Base-by-base conservation (phyloP, 2,888 invertebrate species). In the Eupithecia vulgata region DNA sequence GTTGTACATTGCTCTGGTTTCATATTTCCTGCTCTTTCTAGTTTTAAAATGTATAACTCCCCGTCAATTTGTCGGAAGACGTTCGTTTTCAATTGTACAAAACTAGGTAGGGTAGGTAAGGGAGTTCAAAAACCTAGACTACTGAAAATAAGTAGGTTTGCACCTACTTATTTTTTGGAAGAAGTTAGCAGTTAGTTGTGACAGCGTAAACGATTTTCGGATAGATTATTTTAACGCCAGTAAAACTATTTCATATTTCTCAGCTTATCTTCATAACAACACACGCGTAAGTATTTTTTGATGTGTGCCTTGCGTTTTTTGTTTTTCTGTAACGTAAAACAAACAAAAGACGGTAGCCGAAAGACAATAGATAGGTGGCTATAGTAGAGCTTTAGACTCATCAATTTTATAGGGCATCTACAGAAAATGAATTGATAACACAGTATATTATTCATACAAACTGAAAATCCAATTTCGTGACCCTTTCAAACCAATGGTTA, bases 21-120 rank as follows among this genome's bases (percentile, higher is more conserved):
- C 80, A 82, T 82, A 83, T 82, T 79, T 83, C 84, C 82, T 85
- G 85, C 84, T 84, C 82, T 83, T 84, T 82, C 74, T 82, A 76
- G 74, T 73, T 75, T 81, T 83, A 83, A 84, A n/a, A 82, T 82
- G 67, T 77, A 21, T n/a, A 21, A 21, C 2, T 12, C 12, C 21
- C 10, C 21, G n/a, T 57, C 25, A 25, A 12, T 25, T 12, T 57
- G 12, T 57, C 5, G 13, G n/a, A 57, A 57, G 25, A 57, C 25
- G 13, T 12, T 8, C 17, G 12, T 21, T 57, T 21, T 57, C n/a
- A 1, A 48, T 21, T 12, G 12, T 12, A 52, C 12, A 10, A 21
- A 52, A 52, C 10, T 21, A n/a, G 10, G 6, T 10, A 7, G 8
- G 21, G 1, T 3, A 52, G 7, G 8, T n/a, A 42, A 42, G 6